These are phyloP conservation scores for Anthopleura sola DNA, from an alignment of 64 coral and sea anemone species.

Conservation along the genomic window DNA sequence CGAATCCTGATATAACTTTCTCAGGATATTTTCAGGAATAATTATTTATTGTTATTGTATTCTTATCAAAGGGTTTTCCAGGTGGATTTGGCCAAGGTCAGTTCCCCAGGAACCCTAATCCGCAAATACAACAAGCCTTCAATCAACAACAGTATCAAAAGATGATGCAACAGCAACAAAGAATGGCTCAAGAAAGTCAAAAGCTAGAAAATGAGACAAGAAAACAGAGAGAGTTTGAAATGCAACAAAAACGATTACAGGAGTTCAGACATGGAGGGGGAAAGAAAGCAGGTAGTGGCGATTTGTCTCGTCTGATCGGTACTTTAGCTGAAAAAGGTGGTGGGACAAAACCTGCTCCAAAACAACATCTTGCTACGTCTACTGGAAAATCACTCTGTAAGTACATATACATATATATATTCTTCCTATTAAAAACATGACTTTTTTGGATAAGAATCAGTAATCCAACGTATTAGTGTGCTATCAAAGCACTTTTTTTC, in stretches of 20 bases:
- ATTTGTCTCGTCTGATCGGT: conserved; percentile 19
- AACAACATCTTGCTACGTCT: neutral
- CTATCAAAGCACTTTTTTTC: neutral
- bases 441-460: too few relatives aligned
- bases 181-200: conserved; percentile 27
- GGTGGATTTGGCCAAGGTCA: neutral
- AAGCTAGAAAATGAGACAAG: conserved; percentile 37
- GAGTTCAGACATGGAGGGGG: conserved; percentile 5
- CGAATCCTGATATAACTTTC: too few relatives aligned
- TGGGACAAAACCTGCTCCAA: neutral
- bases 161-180: conserved; percentile 49
- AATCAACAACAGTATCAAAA: conserved; percentile 51
- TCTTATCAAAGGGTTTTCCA: neutral
- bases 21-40: neutral
- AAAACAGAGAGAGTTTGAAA: conserved; percentile 58
- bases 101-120: conserved; percentile 5
- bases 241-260: conserved; percentile 34
- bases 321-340: neutral
- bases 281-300: neutral
- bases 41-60: neutral
- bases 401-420: neutral
- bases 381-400: conserved; percentile 14
- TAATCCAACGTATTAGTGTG: too few relatives aligned
- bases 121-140: conserved; percentile 14
- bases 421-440: neutral